Base-by-base conservation (phyloP, 2,888 invertebrate species). In the Apantesis nais region DNA sequence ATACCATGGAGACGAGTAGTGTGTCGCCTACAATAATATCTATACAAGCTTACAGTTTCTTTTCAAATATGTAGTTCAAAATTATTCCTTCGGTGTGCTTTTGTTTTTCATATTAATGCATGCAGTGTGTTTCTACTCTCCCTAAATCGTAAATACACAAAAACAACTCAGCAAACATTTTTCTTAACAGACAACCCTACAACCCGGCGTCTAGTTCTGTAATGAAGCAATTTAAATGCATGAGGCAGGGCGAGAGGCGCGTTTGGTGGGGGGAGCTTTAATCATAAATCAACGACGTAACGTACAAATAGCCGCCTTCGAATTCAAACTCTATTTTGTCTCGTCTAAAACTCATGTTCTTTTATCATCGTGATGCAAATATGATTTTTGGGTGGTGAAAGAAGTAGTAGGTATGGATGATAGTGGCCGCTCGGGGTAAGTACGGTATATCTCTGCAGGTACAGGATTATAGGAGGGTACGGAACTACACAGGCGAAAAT, bases 171-270 rank as follows among this genome's bases (percentile, higher is more conserved):
- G 55, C 62, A 72, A 72, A 78, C 80, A 83, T 83, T 85, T 85
- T 90, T 90, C 91, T 89, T 89, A 81, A 82, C 84, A 86, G 93
- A 85, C 95, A 95, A 91, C 95, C 94, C 95, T 95, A 91, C 81
- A 83, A 82, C 83, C 85, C 88, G 88, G 86, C 90, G 93, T 94
- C 94, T 94, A 93, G 92, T 91, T 92, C 93, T 87, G 92, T 95
- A 95, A 95, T 95, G 95, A 95, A 95, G 95, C 95, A 95, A 95
- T 95, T 95, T 95, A 95, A 95, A 95, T 95, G 95, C 95, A 95
- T 95, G 95, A 95, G 94, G 94, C 93, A 95, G 95, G 95, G 94
- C 94, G 93, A 92, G 94, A 92, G 92, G 89, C 90, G 84, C 88
- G 87, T 85, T 87, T 92, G 94, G 94, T 90, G 94, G 94, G 95